These are phyloP conservation scores for Porites rus DNA, from an alignment of 92 coral and sea anemone species.

Conservation along the genomic window DNA sequence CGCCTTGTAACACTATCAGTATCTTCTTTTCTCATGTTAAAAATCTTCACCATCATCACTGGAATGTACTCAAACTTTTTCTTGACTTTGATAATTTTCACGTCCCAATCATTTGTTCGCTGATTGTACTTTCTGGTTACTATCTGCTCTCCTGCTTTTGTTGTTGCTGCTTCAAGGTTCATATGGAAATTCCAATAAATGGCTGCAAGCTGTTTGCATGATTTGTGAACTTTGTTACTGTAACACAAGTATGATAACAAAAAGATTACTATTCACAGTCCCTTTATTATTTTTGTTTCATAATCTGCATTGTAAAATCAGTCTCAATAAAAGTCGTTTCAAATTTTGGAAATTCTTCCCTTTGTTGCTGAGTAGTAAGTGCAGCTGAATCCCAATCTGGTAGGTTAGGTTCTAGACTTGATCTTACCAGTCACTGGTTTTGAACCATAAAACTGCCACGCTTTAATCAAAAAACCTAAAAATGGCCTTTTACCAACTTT, in stretches of 20 bases:
- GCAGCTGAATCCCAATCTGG: too few species aligned
- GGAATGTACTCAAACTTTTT: constrained; percentile 45
- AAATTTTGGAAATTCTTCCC: too few species aligned
- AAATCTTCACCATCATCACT: constrained; percentile 34
- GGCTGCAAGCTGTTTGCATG: constrained; percentile 12
- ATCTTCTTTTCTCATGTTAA: constrained; percentile 31
- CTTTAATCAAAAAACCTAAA: too few species aligned
- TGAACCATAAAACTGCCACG: too few species aligned
- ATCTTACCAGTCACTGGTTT: too few species aligned
- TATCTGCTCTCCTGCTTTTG: constrained; percentile 32
- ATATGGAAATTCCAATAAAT: constrained; percentile 48
- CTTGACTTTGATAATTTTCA: constrained; percentile 29
- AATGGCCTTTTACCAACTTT: too few species aligned
- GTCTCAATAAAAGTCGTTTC: too few species aligned
- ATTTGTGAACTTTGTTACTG: constrained; percentile 11
- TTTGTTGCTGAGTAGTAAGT: too few species aligned
- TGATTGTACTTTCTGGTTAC: constrained; percentile 49
- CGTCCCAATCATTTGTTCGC: constrained; percentile 62
- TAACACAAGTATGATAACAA: not conserved
- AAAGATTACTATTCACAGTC: not conserved
- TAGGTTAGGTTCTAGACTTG: too few species aligned
- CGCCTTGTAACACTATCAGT: constrained; percentile 25
- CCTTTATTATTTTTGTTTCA: not conserved
- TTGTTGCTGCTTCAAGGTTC: constrained; percentile 30
- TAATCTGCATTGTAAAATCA: too few species aligned